Percentiles rank a stretch among this genome's conserved stretches.
Evolutionary conservation across 2,888 invertebrate species (phyloP).

Genomic region (Platycheirus rosarum): DNA sequence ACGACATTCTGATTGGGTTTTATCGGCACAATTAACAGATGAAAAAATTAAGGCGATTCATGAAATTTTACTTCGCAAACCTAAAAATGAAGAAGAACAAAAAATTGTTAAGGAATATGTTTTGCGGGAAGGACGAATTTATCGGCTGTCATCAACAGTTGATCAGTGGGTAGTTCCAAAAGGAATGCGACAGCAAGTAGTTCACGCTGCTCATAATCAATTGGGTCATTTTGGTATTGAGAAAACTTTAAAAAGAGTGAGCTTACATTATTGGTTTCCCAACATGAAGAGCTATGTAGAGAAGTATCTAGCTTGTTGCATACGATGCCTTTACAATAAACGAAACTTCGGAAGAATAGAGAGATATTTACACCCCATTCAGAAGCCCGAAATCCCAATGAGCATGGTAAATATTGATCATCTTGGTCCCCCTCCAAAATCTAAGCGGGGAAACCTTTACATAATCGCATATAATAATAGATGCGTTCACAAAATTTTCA

Average conservation of each 20-base stretch:
- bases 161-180: conserved; percentile 73
- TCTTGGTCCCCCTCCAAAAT: conserved; percentile 80
- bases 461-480: conserved; percentile 78
- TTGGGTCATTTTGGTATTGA: conserved; percentile 1
- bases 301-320: conserved; percentile 77
- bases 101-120: conserved; percentile 17
- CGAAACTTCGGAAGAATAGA: conserved; percentile 73
- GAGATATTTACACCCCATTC: conserved; percentile 80
- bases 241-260: background rate
- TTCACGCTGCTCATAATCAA: conserved; percentile 49
- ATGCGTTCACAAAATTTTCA: conserved; percentile 79
- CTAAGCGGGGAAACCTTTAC: conserved; percentile 76
- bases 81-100: conserved; percentile 1
- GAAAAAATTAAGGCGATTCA: conserved; percentile 29
- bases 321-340: conserved; percentile 79
- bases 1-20: conserved; percentile 8
- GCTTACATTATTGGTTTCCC: conserved; percentile 8
- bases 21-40: conserved; percentile 3
- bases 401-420: conserved; percentile 81
- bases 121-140: conserved; percentile 64
- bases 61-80: conserved; percentile 11
- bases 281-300: conserved; percentile 75
- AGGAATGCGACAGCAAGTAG: conserved; percentile 59
- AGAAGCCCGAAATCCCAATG: conserved; percentile 79
- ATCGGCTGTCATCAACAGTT: conserved; percentile 31